phyloP scores from a whole-genome alignment of 2,797 vertebrate genomes.

The Myoxocephalus aenaeus region DNA sequence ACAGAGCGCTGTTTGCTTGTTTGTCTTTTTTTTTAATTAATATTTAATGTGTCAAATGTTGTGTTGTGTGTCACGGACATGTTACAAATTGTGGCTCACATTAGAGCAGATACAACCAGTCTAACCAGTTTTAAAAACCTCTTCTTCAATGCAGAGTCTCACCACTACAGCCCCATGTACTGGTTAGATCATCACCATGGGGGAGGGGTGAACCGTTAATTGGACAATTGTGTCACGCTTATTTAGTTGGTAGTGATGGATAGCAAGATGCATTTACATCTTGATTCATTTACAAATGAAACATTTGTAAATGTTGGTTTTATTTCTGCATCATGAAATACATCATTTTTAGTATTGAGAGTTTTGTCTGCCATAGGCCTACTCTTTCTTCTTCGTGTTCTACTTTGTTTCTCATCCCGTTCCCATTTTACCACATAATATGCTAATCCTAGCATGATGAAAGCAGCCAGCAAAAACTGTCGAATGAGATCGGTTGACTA shows the following conservation, averaged over 20 bases:
- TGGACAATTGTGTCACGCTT: background rate
- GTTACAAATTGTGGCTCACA: no score
- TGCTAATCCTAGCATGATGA: slow-evolving; percentile 27
- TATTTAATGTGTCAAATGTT: background rate
- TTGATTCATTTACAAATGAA: background rate
- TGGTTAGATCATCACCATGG: background rate
- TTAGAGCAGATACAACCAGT: no score
- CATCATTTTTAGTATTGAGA: background rate
- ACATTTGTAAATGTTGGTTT: background rate
- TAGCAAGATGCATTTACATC: background rate
- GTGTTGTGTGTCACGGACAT: no score
- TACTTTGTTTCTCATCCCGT: background rate
- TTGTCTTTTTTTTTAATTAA: background rate
- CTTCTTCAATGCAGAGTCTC: no score
- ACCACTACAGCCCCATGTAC: no score
- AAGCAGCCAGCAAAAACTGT: slow-evolving; percentile 9
- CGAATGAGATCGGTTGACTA: slow-evolving; percentile 5
- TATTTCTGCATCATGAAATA: background rate
- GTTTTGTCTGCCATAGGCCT: background rate
- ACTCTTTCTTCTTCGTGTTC: background rate
- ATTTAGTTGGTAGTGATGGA: background rate
- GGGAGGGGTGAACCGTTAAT: background rate
- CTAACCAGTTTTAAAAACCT: no score
- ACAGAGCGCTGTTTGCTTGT: background rate
- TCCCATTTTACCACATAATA: slow-evolving; percentile 12